Base-by-base conservation (phyloP, 2,113 vertebrate species). In the Callipepla squamata region DNA sequence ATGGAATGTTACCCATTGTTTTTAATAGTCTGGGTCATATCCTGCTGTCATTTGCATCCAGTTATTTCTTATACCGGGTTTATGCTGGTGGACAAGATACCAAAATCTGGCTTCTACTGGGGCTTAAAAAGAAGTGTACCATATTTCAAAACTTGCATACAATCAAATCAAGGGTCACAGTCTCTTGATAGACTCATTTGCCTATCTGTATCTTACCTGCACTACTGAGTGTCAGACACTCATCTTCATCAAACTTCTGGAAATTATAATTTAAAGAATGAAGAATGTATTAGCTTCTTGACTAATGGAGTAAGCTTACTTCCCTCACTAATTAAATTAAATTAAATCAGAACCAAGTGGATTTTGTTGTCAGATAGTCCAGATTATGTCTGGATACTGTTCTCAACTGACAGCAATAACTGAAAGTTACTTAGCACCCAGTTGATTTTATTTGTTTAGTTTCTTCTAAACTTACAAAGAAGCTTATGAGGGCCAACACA, bases 401-500 rank as follows among this genome's bases (percentile, higher is more conserved):
- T 70, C 75, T 82, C 59, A 90, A 78, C 77, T 89, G 84, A 51
- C 85, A 63, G 68, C 80, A 77, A 38, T 47, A 87, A 94, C 73
- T 76, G 42, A 78, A 38, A 83, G 65, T 96, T 96, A 97, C 70
- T 77, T 77, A 96, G 96, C 94, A 96, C 97, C 95, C 92, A 45
- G 75, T 79, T 89, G 44, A 93, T 11, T 87, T 87, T 26, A 70
- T 79, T 95, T 80, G 75, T 91, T 95, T 50, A 17, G 59, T 68
- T 94, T 94, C 92, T 86, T 94, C 83, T 94, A 42, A 84, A 85
- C 91, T 69, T 94, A 96, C 75, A 94, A 85, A 86, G 47, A 61
- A 75, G 8, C 28, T 91, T 96, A 92, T 73, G 38, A 57, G 67
- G 75, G 79, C 89, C 92, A 85, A 72, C 7, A 75, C 44, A 58